Evolutionary conservation across 2,113 vertebrate genomes (phyloP), one percentile per base, ranked within the genome.

Genomic region (Rousettus leschenaultii): DNA sequence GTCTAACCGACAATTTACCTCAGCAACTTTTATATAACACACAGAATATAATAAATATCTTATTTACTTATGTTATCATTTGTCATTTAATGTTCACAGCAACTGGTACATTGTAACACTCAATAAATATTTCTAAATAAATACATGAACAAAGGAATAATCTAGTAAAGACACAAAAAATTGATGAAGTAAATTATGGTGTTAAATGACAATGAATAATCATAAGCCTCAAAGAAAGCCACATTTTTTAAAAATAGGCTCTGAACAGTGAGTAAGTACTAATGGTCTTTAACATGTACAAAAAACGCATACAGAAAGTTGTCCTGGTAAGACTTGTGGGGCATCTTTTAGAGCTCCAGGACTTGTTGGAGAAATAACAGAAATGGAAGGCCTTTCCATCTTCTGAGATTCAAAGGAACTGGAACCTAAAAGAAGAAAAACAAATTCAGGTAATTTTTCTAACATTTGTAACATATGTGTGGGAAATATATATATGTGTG

Each of bases 341-440:
- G 99, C 99, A 96, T 99, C 99, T 98, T 99, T 98, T 45, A 99
- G 99, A 55, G 99, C 99, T 97, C 99, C 99, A 22, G 99, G 99
- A 97, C 99, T 99, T 66, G 99, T 99, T 0, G 99, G 99, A 96
- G 99, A 99, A 99, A 99, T 99, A 97, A 99, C 99, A 79, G 99
- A 99, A 98, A 99, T 99, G n/a, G 99, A 99, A 89, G 99, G 99
- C 78, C 99, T 99, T 80, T 99, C 99, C 99, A 99, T 99, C 98
- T 99, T 99, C 98, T 99, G 99, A 87, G 99, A 99, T 98, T 99
- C 99, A 98, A 99, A 99, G 93, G 99, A 99, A 98, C 99, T 99
- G 66, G 99, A 99, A 98, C 99, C 99, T 98, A 98, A 98, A 98
- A 96, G 43, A 48, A 97, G 28, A 18, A 66, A 78, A 97, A 95